These are phyloP conservation scores for Todiramphus saurophagus DNA, from an alignment of 2,113 vertebrate species.

Conservation along the genomic window DNA sequence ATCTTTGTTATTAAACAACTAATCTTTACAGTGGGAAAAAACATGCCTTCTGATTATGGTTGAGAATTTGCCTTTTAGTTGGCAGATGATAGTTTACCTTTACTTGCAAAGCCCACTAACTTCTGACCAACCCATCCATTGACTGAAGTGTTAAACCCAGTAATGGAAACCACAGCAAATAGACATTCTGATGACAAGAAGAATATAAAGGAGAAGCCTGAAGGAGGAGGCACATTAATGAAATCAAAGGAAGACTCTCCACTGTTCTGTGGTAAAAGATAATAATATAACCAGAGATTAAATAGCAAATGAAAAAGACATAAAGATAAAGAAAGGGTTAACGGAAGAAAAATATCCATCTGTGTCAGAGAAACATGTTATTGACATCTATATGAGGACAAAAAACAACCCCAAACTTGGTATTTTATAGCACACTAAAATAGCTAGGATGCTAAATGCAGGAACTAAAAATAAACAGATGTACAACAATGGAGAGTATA, in stretches of 20 bases:
- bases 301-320: background rate
- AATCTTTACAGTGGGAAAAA: background rate
- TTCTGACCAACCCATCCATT: background rate
- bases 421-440: constrained; percentile 1
- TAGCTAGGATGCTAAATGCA: constrained; percentile 1
- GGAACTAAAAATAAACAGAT: constrained; percentile 35
- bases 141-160: background rate
- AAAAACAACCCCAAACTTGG: background rate
- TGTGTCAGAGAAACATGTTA: background rate
- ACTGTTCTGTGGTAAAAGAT: background rate
- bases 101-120: background rate
- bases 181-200: background rate
- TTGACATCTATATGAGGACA: background rate
- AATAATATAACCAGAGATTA: background rate
- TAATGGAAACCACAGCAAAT: background rate
- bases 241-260: background rate
- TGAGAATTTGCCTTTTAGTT: background rate
- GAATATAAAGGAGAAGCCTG: background rate
- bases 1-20: background rate
- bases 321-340: background rate
- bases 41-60: fast-evolving
- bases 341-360: background rate
- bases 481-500: background rate
- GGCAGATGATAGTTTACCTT: background rate
- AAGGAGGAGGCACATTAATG: background rate